Evolutionary conservation across 2,888 invertebrate species (phyloP).

Genomic region (Trissolcus brochymenae): DNA sequence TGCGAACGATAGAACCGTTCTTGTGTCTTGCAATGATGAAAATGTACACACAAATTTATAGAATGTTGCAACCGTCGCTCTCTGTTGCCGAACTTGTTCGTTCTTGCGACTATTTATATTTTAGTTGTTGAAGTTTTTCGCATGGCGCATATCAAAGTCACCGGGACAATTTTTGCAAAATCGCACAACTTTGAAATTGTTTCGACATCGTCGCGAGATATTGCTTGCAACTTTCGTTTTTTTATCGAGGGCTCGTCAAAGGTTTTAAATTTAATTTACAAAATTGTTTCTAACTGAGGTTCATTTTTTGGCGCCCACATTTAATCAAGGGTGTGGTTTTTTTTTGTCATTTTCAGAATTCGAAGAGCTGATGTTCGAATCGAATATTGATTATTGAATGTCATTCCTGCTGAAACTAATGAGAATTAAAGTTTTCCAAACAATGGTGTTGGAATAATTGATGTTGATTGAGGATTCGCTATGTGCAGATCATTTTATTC

Average conservation of each 20-base stretch:
- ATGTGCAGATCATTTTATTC: too few relatives aligned
- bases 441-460: neutral
- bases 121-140: neutral
- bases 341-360: neutral
- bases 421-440: constrained; percentile 10
- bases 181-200: too few relatives aligned
- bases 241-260: too few relatives aligned
- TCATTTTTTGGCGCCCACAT: too few relatives aligned
- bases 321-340: neutral
- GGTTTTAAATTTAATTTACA: too few relatives aligned
- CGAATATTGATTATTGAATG: constrained; percentile 21
- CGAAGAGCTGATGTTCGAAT: constrained; percentile 7
- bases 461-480: too few relatives aligned
- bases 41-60: constrained; percentile 8
- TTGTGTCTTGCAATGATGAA: constrained; percentile 8
- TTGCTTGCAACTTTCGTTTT: too few relatives aligned
- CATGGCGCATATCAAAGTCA: neutral
- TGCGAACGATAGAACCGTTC: neutral
- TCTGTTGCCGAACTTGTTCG: neutral
- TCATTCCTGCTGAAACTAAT: constrained; percentile 12
- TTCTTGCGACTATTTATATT: neutral
- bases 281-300: too few relatives aligned
- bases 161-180: too few relatives aligned
- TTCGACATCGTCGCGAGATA: too few relatives aligned
- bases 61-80: neutral